Evolutionary conservation across 2,797 vertebrate species (phyloP).

Genomic region (Trachurus trachurus): DNA sequence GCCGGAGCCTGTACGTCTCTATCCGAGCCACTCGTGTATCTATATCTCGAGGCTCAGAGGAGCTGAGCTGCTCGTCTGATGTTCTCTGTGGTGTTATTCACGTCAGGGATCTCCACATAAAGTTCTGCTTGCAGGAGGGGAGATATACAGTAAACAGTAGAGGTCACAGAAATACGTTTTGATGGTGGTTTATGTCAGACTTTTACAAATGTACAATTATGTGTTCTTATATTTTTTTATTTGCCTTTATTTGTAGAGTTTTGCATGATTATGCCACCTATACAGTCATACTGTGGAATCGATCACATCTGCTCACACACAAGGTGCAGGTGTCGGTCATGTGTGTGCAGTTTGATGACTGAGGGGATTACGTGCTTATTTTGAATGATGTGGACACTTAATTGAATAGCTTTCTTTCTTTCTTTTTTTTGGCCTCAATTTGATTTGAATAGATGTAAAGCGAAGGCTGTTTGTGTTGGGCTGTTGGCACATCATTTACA

Average conservation of each 20-base stretch:
- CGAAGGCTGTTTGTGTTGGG: slow-evolving; percentile 4
- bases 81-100: slow-evolving; percentile 35
- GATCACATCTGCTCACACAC: neutral
- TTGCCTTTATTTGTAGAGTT: too few species aligned
- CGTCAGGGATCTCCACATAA: slow-evolving; percentile 37
- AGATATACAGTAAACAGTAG: neutral
- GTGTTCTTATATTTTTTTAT: neutral
- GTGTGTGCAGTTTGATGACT: neutral
- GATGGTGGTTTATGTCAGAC: slow-evolving; percentile 31
- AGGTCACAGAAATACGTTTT: neutral
- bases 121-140: slow-evolving; percentile 20
- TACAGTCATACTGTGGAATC: too few species aligned
- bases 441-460: slow-evolving; percentile 8
- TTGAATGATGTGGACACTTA: neutral
- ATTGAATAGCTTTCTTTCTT: neutral
- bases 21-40: slow-evolving; percentile 31
- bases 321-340: neutral
- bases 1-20: slow-evolving; percentile 18
- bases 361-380: neutral
- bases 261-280: too few species aligned
- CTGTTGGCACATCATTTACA: neutral
- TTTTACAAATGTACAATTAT: neutral
- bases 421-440: neutral
- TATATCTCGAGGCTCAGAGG: slow-evolving; percentile 35
- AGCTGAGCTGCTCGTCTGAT: slow-evolving; percentile 41